Evolutionary conservation across 2,888 invertebrate genomes (phyloP), one percentile per base, ranked within the genome.

Genomic region (Drosophila mimetica): DNA sequence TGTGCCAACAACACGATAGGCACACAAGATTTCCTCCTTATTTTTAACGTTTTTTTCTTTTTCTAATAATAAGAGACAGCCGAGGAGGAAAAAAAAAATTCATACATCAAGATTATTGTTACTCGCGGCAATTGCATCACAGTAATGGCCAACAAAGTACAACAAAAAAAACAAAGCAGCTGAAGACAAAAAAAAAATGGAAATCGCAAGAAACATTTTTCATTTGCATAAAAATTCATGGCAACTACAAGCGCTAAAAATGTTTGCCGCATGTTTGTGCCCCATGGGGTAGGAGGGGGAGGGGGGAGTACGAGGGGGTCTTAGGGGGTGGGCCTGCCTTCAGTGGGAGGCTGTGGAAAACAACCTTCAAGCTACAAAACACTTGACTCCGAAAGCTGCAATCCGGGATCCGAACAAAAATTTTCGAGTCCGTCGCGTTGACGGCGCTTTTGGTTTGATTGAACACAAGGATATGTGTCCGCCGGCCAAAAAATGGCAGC

Each of bases 71-170:
- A 76, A 67, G 55, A 37, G 59, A 72, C 63, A 59, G 37, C 48
- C 18, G 47, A 50, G 61, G 63, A 34, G 25, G n/a, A 42, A 22
- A 50, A 86, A 76, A 87, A 85, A 78, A 25, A n/a, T n/a, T 83
- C 88, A 85, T 85, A 85, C 88, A 85, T 85, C 84, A 85, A 85
- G 84, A 85, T 85, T 83, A 86, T 83, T 85, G 88, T 88, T 88
- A 83, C 84, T 88, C 59, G 88, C 86, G 84, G 84, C 84, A 85
- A 85, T 85, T 85, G 84, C 84, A 86, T 85, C 84, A 85, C 84
- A 86, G 75, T 87, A 83, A 83, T 82, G 85, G 82, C 69, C 81
- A 69, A 28, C 39, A 72, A 22, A 34, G 30, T 41, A 32, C 25
- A 52, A 51, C 67, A 51, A 57, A 54, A 59, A 51, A 77, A 63